Percentiles rank a stretch among this genome's conserved stretches.
phyloP scores from a whole-genome alignment of 2,888 invertebrate species.

The Anarsia innoxiella region DNA sequence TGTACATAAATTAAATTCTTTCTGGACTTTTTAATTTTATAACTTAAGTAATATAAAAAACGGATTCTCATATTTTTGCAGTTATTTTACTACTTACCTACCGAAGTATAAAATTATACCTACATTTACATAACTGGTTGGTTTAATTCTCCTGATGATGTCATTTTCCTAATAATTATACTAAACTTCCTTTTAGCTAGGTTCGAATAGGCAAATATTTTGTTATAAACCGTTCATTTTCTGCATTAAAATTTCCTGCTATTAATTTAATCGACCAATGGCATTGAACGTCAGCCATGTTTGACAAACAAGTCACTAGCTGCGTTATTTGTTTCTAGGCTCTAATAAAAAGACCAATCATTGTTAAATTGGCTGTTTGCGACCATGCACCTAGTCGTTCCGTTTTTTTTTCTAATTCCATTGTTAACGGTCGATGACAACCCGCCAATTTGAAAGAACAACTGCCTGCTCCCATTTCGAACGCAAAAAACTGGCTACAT shows the following conservation, averaged over 20 bases:
- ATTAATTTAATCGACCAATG: slow-evolving; percentile 9
- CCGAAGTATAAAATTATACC: no score
- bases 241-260: slow-evolving; percentile 9
- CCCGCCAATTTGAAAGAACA: slow-evolving; percentile 29
- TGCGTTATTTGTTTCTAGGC: slow-evolving; percentile 11
- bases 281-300: slow-evolving; percentile 12
- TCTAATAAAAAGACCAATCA: slow-evolving; percentile 19
- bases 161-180: background rate
- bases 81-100: no score
- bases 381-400: slow-evolving; percentile 17
- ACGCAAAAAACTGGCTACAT: slow-evolving; percentile 59
- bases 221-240: slow-evolving; percentile 5
- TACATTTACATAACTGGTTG: no score
- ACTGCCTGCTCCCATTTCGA: slow-evolving; percentile 63
- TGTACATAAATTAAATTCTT: no score
- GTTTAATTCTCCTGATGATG: background rate
- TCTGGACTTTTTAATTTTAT: no score
- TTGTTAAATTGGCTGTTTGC: slow-evolving; percentile 19
- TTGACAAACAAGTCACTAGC: slow-evolving; percentile 14
- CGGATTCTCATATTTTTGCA: no score
- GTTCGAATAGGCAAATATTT: slow-evolving; percentile 7
- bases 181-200: slow-evolving; percentile 4
- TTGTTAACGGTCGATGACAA: slow-evolving; percentile 31
- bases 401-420: slow-evolving; percentile 31
- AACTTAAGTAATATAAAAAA: no score